Evolutionary conservation across 2,888 invertebrate genomes (phyloP).

Genomic region (Zhuqinia jingwanae): DNA sequence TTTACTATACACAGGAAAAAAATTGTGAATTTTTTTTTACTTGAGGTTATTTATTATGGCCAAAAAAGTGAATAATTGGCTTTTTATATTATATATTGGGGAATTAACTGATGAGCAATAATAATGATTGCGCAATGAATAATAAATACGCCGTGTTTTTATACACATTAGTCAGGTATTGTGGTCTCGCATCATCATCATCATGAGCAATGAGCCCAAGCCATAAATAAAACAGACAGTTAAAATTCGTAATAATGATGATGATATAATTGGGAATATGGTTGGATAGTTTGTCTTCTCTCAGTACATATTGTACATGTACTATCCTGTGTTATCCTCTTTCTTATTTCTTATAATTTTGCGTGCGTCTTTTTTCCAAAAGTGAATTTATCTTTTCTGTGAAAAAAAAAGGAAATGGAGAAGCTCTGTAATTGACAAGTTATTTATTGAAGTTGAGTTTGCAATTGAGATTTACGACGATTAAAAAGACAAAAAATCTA

Average conservation of each 20-base stretch:
- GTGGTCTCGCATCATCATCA: no score
- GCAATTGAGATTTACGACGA: slow-evolving; percentile 53
- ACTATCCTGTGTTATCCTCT: no score
- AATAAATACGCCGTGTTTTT: no score
- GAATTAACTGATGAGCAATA: neutral
- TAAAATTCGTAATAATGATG: slow-evolving; percentile 19
- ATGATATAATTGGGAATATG: slow-evolving; percentile 1
- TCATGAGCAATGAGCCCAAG: neutral
- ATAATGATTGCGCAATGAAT: no score
- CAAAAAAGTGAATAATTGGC: slow-evolving; percentile 19
- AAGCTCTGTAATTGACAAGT: slow-evolving; percentile 40
- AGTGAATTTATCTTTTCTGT: slow-evolving; percentile 1
- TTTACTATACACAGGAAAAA: neutral
- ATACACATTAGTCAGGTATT: no score
- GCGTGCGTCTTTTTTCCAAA: neutral
- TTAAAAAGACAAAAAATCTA: neutral
- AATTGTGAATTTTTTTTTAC: slow-evolving; percentile 2
- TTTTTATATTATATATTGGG: neutral
- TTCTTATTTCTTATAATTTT: no score
- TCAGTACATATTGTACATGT: no score
- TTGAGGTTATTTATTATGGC: neutral
- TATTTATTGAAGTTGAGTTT: slow-evolving; percentile 58
- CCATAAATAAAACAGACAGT: slow-evolving; percentile 41
- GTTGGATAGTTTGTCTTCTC: neutral
- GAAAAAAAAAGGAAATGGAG: slow-evolving; percentile 21